A percentile compares a stretch with the other conserved stretches of the same genome.
Conservation (phyloP, 2,888 invertebrate species). For the Priocnemis perturbator region DNA sequence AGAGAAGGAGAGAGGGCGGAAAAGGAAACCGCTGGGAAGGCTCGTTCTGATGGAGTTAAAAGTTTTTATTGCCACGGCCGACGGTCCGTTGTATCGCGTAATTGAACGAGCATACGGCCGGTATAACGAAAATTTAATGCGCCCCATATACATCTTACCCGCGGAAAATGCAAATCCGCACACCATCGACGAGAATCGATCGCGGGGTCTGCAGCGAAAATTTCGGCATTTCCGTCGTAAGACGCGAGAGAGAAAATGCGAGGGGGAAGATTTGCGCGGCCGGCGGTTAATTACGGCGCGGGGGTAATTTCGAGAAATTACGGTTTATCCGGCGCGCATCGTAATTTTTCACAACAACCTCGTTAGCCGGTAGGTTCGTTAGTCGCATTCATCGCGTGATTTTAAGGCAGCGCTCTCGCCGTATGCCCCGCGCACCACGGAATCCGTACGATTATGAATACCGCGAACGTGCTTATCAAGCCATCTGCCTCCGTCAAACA, state of each 20-base stretch:
- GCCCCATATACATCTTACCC: too few species aligned
- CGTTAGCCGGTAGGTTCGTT: slow-evolving; percentile 4
- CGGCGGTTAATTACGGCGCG: neutral
- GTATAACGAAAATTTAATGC: too few species aligned
- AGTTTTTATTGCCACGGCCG: slow-evolving; percentile 4
- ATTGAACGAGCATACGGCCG: neutral
- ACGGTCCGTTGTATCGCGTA: neutral
- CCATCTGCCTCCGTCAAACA: slow-evolving; percentile 1
- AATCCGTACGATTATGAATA: too few species aligned
- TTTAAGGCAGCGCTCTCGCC: neutral
- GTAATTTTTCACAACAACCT: slow-evolving; percentile 3
- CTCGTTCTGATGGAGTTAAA: slow-evolving; percentile 2
- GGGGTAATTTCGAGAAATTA: too few species aligned
- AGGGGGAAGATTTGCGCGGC: neutral
- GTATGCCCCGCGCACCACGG: too few species aligned
- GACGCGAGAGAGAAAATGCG: too few species aligned
- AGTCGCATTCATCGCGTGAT: slow-evolving; percentile 5
- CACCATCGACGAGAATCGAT: too few species aligned
- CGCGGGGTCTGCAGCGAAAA: too few species aligned
- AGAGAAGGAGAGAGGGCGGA: neutral
- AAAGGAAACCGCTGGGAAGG: neutral
- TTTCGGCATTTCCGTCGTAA: too few species aligned
- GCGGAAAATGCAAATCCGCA: too few species aligned
- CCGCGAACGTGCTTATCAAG: slow-evolving; percentile 5
- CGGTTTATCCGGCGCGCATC: neutral